phyloP scores from a whole-genome alignment of 2,888 invertebrate genomes.

The Stenurella melanura region DNA sequence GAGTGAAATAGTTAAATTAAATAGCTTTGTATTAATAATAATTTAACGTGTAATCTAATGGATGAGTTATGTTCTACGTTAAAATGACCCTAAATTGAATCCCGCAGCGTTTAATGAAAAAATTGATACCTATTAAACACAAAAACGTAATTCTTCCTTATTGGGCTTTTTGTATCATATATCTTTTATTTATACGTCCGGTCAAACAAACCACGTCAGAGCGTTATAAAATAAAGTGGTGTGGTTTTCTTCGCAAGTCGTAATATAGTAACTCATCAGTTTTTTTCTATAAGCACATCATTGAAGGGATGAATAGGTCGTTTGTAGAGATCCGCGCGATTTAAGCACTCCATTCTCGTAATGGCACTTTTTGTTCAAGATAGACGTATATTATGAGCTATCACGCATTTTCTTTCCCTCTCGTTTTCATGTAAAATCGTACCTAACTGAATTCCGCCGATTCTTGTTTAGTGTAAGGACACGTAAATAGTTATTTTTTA shows the following conservation, averaged over 20 bases:
- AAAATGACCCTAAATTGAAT: not conserved
- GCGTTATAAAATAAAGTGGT: constrained; percentile 36
- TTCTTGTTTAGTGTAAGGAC: not conserved
- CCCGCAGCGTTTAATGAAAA: not conserved
- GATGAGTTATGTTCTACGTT: not conserved
- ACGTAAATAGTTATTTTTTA: not conserved
- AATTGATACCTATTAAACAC: not conserved
- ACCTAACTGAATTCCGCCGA: constrained; percentile 6
- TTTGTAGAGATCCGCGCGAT: constrained; percentile 58
- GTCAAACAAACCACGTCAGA: constrained; percentile 18
- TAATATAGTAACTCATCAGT: constrained; percentile 52
- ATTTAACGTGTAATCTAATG: not conserved
- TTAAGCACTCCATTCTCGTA: constrained; percentile 55
- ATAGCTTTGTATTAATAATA: too few relatives aligned
- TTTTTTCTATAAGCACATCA: constrained; percentile 53
- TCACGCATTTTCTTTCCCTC: constrained; percentile 37
- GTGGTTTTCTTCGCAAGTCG: constrained; percentile 28
- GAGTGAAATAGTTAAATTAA: too few relatives aligned
- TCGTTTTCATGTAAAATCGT: constrained; percentile 30
- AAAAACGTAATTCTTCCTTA: not conserved
- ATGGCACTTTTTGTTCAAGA: constrained; percentile 50
- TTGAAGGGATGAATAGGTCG: constrained; percentile 58
- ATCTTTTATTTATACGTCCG: constrained; percentile 23
- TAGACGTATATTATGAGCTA: constrained; percentile 45
- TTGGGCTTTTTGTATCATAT: not conserved